Evolutionary conservation across 2,888 invertebrate species (phyloP).

Genomic region (Parochlus steinenii): DNA sequence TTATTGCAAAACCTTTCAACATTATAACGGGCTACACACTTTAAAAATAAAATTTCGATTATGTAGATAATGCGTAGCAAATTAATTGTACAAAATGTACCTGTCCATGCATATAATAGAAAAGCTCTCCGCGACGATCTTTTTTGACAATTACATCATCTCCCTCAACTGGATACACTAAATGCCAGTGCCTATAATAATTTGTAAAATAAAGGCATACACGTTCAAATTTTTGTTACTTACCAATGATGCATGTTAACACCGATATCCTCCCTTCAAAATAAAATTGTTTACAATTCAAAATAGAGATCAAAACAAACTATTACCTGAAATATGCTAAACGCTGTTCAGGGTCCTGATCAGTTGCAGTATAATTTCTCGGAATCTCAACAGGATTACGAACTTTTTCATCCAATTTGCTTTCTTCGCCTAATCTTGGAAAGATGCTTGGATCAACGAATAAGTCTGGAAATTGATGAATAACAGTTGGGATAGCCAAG

Average conservation of each 20-base stretch:
- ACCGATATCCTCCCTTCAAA: too few species aligned
- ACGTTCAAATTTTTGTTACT: too few species aligned
- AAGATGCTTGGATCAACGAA: slow-evolving; percentile 62
- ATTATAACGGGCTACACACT: slow-evolving; percentile 46
- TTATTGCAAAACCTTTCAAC: slow-evolving; percentile 57
- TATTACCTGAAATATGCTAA: too few species aligned
- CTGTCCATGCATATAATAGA: slow-evolving; percentile 50
- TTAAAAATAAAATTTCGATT: too few species aligned
- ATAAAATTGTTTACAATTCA: too few species aligned
- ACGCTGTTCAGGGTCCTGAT: slow-evolving; percentile 25
- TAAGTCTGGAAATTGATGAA: slow-evolving; percentile 66
- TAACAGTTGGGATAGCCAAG: slow-evolving; percentile 55
- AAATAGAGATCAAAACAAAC: too few species aligned
- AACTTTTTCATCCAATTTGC: too few species aligned
- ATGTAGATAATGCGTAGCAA: too few species aligned
- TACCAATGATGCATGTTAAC: too few species aligned
- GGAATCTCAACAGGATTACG: slow-evolving; percentile 25
- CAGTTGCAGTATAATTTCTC: slow-evolving; percentile 23
- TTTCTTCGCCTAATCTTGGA: slow-evolving; percentile 48
- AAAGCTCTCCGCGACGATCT: slow-evolving; percentile 46
- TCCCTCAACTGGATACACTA: slow-evolving; percentile 32
- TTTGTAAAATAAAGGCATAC: too few species aligned
- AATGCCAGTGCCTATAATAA: slow-evolving; percentile 42
- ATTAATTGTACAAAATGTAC: too few species aligned
- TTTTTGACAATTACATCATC: slow-evolving; percentile 28